Conservation (phyloP, 2,113 vertebrate genomes). For the Calidris pygmaea region DNA sequence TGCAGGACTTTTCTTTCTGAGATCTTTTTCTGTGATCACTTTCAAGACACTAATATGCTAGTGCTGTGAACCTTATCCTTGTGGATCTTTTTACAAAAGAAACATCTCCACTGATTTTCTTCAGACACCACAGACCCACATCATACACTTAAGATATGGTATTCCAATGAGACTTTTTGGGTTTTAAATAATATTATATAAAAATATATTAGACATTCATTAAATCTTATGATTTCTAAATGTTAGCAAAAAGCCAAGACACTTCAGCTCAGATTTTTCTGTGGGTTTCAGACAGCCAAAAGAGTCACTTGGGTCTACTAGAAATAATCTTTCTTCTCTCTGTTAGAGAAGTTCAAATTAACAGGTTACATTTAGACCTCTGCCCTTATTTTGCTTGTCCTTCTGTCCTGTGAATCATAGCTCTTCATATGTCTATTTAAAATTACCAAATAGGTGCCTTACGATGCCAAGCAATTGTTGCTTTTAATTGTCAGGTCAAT, state of each 20-base stretch:
- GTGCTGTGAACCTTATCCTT: background rate
- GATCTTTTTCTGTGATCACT: background rate
- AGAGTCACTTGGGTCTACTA: background rate
- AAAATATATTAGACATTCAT: background rate
- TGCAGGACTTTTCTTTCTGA: background rate
- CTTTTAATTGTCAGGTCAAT: background rate
- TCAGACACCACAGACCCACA: background rate
- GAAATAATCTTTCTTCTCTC: background rate
- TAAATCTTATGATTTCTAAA: background rate
- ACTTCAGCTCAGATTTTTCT: background rate
- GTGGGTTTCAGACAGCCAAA: background rate
- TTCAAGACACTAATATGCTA: background rate
- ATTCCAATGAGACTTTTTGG: fast-evolving
- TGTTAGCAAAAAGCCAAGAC: background rate
- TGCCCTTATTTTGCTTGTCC: background rate
- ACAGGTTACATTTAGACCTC: background rate
- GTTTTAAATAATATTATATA: background rate
- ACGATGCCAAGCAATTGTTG: background rate
- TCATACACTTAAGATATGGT: background rate
- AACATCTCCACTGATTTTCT: background rate
- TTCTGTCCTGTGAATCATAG: background rate
- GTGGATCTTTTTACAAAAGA: background rate
- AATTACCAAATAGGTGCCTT: background rate
- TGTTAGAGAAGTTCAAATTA: background rate
- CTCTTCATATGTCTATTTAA: background rate